Evolutionary conservation across 53 echinoderm and acorn worm genomes (phyloP).

Genomic region (Hippasteria phrygiana): DNA sequence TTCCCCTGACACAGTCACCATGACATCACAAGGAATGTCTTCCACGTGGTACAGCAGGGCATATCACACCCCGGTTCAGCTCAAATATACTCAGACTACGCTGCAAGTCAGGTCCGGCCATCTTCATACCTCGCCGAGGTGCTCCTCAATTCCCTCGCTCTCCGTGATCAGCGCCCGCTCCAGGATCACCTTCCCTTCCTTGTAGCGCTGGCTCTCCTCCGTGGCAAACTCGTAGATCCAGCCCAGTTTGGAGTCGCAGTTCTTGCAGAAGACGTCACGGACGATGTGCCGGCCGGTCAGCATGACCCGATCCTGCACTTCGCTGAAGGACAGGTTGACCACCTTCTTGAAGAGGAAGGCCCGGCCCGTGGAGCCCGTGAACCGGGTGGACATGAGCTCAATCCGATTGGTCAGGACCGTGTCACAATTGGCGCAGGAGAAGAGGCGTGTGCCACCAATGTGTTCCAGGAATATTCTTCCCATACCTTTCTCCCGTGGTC

Average conservation of each 20-base stretch:
- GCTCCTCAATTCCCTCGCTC: constrained; percentile 94
- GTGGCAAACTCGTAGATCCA: constrained; percentile 99
- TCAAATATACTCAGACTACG: neutral
- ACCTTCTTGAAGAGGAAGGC: constrained; percentile 97
- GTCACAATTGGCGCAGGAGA: constrained; percentile 97
- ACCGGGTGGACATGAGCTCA: constrained; percentile 93
- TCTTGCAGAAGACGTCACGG: constrained; percentile 95
- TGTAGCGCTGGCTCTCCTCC: constrained; percentile 94
- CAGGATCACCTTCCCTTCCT: constrained; percentile 93
- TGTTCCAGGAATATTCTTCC: constrained; percentile 94
- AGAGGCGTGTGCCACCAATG: constrained; percentile 90
- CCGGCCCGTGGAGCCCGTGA: constrained; percentile 93
- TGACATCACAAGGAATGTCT: neutral
- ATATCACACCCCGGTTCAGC: neutral
- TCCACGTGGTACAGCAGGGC: neutral
- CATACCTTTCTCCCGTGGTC: constrained; percentile 51
- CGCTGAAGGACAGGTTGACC: constrained; percentile 90
- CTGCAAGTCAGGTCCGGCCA: neutral
- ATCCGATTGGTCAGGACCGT: constrained; percentile 93
- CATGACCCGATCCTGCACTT: constrained; percentile 96
- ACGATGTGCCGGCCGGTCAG: constrained; percentile 96
- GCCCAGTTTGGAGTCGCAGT: constrained; percentile 92
- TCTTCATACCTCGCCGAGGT: constrained; percentile 35
- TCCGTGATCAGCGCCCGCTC: constrained; percentile 94
- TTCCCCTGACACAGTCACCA: neutral